Conservation (phyloP, 1,140 invertebrate genomes). For the Sipha flava region DNA sequence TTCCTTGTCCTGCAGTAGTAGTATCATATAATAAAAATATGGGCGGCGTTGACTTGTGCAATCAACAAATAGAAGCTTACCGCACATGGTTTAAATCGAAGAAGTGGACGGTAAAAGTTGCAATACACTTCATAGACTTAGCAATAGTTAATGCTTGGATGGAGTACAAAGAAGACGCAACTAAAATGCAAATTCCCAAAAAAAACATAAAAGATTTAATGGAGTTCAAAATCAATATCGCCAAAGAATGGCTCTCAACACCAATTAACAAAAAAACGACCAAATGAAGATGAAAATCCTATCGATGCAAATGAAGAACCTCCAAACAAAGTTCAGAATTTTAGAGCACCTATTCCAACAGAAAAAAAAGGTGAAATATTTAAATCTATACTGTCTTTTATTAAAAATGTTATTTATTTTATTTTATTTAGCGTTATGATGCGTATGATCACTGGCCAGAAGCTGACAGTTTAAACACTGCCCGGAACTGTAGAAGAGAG, state of each 20-base stretch:
- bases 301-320: background rate
- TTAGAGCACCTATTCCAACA: background rate
- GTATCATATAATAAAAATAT: too few species aligned
- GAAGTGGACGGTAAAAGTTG: background rate
- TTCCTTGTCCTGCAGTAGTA: too few species aligned
- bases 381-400: background rate
- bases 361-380: background rate
- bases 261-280: background rate
- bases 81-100: conserved; percentile 12
- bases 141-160: conserved; percentile 41
- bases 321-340: background rate
- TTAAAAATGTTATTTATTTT: background rate
- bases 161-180: conserved; percentile 37
- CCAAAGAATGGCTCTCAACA: background rate
- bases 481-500: background rate
- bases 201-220: conserved; percentile 33
- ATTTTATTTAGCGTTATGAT: background rate
- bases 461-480: background rate
- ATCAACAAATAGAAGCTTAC: background rate
- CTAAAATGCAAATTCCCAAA: conserved; percentile 4
- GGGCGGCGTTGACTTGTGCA: background rate
- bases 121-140: background rate
- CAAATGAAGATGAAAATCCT: background rate
- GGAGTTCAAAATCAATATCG: conserved; percentile 13
- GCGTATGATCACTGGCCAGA: background rate